A percentile compares a stretch with the other conserved stretches of the same genome.
phyloP scores from a whole-genome alignment of 2,113 vertebrate species.

The Andinoacara biseriatus region DNA sequence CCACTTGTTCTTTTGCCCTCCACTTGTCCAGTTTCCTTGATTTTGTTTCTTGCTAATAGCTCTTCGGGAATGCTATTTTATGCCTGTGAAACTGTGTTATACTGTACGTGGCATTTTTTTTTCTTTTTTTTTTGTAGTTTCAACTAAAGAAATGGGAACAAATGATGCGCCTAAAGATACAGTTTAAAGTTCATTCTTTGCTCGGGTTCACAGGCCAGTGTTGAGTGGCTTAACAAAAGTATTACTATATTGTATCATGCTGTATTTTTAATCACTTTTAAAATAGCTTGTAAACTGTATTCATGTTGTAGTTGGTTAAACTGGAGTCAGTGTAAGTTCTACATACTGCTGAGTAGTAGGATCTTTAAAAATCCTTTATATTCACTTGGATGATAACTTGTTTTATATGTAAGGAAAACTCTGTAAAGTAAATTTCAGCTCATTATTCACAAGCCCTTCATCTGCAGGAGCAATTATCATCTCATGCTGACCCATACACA shows the following conservation, averaged over 20 bases:
- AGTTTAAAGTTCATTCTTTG: not conserved
- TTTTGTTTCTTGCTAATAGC: not conserved
- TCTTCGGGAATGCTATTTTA: not conserved
- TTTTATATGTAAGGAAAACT: not conserved
- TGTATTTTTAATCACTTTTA: not conserved
- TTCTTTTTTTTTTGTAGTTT: not conserved
- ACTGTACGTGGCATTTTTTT: not conserved
- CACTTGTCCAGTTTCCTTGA: too few relatives aligned
- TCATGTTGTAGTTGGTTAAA: not conserved
- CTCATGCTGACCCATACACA: slow-evolving; percentile 38
- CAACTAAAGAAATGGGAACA: not conserved
- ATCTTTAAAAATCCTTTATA: not conserved
- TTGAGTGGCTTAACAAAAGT: not conserved
- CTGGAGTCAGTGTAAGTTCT: not conserved
- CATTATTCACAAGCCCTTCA: slow-evolving; percentile 14
- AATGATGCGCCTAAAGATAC: not conserved
- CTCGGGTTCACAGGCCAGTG: not conserved
- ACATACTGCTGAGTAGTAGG: not conserved
- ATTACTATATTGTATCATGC: not conserved
- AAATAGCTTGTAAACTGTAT: not conserved
- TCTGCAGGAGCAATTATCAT: slow-evolving; percentile 51
- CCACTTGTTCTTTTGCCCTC: too few relatives aligned
- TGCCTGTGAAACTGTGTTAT: not conserved
- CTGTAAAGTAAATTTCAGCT: not conserved
- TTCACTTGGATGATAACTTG: not conserved